Conservation (phyloP, 2,113 vertebrate species). For the Seriola dumerili region DNA sequence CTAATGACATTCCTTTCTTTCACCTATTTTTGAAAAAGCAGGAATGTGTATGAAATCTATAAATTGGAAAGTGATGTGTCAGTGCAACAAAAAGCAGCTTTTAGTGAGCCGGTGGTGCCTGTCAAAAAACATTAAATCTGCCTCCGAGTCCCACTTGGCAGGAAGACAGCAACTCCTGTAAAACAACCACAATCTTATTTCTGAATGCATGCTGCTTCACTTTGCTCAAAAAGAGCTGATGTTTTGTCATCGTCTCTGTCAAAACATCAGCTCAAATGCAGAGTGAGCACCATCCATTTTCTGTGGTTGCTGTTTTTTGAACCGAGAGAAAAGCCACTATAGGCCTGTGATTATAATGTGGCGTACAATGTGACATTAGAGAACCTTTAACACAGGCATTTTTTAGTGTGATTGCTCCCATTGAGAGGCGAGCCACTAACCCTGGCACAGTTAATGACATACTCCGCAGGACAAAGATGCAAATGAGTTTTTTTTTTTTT, state of each 20-base stretch:
- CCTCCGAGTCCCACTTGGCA: constrained; percentile 22
- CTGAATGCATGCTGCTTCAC: neutral
- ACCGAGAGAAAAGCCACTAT: neutral
- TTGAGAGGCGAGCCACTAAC: constrained; percentile 26
- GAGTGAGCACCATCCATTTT: constrained; percentile 7
- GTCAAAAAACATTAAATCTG: constrained; percentile 25
- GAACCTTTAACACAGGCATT: constrained; percentile 13
- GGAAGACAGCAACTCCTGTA: neutral
- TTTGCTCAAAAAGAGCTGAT: constrained; percentile 1
- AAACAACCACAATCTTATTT: constrained; percentile 25
- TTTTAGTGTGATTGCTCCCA: constrained; percentile 41
- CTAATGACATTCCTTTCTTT: neutral
- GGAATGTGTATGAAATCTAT: constrained; percentile 5
- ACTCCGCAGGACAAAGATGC: constrained; percentile 3
- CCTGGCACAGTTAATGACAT: constrained; percentile 8
- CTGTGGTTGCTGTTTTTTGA: constrained; percentile 2
- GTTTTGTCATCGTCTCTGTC: constrained; percentile 4
- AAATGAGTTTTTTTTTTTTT: too few species aligned
- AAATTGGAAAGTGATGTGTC: constrained; percentile 14
- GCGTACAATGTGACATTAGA: neutral
- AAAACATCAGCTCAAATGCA: constrained; percentile 24
- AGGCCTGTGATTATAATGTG: constrained; percentile 23
- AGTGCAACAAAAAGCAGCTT: constrained; percentile 37
- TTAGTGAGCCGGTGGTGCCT: constrained; percentile 14
- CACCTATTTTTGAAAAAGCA: neutral